phyloP scores from a whole-genome alignment of 2,888 invertebrate genomes.

The Acronicta aceris region DNA sequence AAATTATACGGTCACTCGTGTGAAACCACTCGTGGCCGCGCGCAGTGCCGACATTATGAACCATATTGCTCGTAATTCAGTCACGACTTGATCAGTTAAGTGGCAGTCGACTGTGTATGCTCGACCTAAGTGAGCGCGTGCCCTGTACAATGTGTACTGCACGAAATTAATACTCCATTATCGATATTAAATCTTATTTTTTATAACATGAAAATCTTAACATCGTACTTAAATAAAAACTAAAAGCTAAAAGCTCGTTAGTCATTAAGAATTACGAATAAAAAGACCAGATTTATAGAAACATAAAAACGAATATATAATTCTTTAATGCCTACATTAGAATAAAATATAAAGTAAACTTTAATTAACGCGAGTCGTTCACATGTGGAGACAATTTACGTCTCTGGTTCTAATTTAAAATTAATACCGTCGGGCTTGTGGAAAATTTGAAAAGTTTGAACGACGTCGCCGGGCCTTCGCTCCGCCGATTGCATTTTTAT shows the following conservation, averaged over 20 bases:
- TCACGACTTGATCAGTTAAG: conserved; percentile 55
- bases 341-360: conserved; percentile 68
- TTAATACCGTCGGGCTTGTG: conserved; percentile 81
- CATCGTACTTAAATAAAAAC: conserved; percentile 3
- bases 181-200: conserved; percentile 65
- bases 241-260: conserved; percentile 14
- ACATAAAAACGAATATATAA: conserved; percentile 36
- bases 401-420: conserved; percentile 83
- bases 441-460: conserved; percentile 89
- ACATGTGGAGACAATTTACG: conserved; percentile 81
- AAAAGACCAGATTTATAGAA: conserved; percentile 28
- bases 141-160: conserved; percentile 45
- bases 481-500: conserved; percentile 86
- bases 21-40: conserved; percentile 42
- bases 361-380: conserved; percentile 76
- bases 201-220: conserved; percentile 37
- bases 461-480: conserved; percentile 79
- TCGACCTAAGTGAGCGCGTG: conserved; percentile 51
- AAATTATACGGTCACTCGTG: conserved; percentile 51
- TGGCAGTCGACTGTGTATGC: conserved; percentile 43
- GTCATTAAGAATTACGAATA: conserved; percentile 10
- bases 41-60: conserved; percentile 37
- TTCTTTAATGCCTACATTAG: conserved; percentile 39
- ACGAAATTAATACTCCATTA: conserved; percentile 62
- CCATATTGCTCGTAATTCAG: conserved; percentile 44